phyloP scores from a whole-genome alignment of 1,140 invertebrate species.

The Aphelenchoides fujianensis region DNA sequence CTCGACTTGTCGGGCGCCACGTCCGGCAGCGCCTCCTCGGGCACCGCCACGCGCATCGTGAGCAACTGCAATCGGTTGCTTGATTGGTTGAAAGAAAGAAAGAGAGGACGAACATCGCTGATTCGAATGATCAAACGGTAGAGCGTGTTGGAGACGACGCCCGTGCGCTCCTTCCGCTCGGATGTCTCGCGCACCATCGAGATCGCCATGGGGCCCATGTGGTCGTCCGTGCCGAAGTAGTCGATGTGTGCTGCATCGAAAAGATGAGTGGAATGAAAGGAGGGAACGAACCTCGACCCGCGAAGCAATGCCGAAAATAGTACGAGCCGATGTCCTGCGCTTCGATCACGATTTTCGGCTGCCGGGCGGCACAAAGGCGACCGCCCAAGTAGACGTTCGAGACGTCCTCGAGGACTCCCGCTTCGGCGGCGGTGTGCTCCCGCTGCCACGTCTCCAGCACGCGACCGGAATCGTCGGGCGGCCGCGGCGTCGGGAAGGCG shows the following conservation, averaged over 20 bases:
- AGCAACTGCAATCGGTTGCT: slow-evolving; percentile 32
- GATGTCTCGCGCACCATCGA: slow-evolving; percentile 78
- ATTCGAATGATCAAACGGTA: slow-evolving; percentile 83
- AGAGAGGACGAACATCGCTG: slow-evolving; percentile 69
- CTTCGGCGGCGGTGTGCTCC: slow-evolving; percentile 57
- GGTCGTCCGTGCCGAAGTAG: slow-evolving; percentile 93
- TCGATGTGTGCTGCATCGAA: slow-evolving; percentile 82
- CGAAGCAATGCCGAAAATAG: slow-evolving; percentile 60
- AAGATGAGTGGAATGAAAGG: no score
- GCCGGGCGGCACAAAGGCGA: slow-evolving; percentile 54
- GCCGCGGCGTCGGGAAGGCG: neutral
- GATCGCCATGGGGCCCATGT: slow-evolving; percentile 86
- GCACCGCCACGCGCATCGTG: slow-evolving; percentile 62
- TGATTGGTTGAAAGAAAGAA: no score
- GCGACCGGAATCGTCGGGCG: no score
- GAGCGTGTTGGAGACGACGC: slow-evolving; percentile 66
- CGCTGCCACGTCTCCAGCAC: slow-evolving; percentile 61
- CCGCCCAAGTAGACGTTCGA: slow-evolving; percentile 62
- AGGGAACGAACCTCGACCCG: slow-evolving; percentile 54
- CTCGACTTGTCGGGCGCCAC: slow-evolving; percentile 66
- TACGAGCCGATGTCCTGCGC: slow-evolving; percentile 60
- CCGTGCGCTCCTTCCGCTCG: slow-evolving; percentile 53
- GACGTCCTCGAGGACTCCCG: slow-evolving; percentile 59
- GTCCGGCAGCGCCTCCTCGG: slow-evolving; percentile 70
- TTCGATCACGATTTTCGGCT: slow-evolving; percentile 59